Conservation (phyloP, 2,888 invertebrate genomes). For the Coelinius sp. region DNA sequence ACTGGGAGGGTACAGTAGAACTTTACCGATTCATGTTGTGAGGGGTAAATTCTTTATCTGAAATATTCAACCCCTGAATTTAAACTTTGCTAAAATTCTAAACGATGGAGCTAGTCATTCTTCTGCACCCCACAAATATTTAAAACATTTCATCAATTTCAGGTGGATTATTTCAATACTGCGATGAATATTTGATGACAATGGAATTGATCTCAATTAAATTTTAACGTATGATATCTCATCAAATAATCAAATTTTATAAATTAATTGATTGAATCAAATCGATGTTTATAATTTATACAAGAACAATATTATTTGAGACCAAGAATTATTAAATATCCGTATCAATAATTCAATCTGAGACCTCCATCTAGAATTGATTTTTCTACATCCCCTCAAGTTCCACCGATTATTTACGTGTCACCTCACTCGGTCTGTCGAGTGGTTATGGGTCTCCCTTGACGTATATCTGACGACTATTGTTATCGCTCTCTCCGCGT, state of each 20-base stretch:
- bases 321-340: neutral
- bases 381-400: neutral
- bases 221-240: too few species aligned
- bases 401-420: slow-evolving; percentile 36
- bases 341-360: neutral
- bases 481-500: slow-evolving; percentile 52
- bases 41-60: neutral
- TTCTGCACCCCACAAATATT: neutral
- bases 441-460: slow-evolving; percentile 25
- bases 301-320: neutral
- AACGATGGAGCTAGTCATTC: slow-evolving; percentile 33
- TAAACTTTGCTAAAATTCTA: neutral
- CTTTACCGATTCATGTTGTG: slow-evolving; percentile 50
- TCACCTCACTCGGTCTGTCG: slow-evolving; percentile 35
- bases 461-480: slow-evolving; percentile 45
- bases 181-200: too few species aligned
- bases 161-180: too few species aligned
- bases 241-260: too few species aligned
- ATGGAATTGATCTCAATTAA: too few species aligned
- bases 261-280: too few species aligned
- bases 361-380: neutral
- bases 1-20: slow-evolving; percentile 27
- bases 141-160: neutral
- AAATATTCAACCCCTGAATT: neutral
- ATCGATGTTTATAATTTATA: neutral